Evolutionary conservation across 2,113 vertebrate genomes (phyloP).

Genomic region (Stigmatopora argus): DNA sequence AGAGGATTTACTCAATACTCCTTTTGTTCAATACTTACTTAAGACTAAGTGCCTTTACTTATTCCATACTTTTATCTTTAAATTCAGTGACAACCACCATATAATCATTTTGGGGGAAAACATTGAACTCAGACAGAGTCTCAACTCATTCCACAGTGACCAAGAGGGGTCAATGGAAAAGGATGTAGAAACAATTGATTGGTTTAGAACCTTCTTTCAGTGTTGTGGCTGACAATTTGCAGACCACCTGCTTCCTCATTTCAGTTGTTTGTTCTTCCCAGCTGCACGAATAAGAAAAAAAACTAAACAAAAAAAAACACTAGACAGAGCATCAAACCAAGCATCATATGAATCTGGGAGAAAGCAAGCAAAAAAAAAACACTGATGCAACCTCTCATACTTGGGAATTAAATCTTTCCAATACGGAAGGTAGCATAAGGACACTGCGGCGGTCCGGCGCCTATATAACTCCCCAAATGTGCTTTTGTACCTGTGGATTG

Average conservation of each 20-base stretch:
- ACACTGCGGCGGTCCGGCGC: not conserved
- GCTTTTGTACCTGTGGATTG: constrained; percentile 54
- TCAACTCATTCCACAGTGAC: not conserved
- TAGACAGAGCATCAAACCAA: not conserved
- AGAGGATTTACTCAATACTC: not conserved
- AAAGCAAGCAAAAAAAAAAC: not conserved
- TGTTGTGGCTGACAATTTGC: constrained; percentile 1
- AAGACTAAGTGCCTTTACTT: too few relatives aligned
- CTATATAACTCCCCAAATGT: constrained; percentile 4
- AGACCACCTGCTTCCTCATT: not conserved
- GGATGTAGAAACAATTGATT: not conserved
- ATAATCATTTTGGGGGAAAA: not conserved
- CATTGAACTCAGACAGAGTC: not conserved
- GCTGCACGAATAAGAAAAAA: not conserved
- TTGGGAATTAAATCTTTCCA: constrained; percentile 2
- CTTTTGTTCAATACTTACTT: too few relatives aligned
- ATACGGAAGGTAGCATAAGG: not conserved
- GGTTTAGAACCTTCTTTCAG: not conserved
- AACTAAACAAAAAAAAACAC: not conserved
- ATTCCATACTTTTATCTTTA: too few relatives aligned
- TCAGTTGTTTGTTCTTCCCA: not conserved
- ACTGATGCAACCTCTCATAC: constrained; percentile 11
- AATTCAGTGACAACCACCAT: too few relatives aligned
- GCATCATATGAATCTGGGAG: not conserved
- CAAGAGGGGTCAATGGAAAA: not conserved